Conservation (phyloP, 2,797 vertebrate genomes). For the Craterocephalus amniculus region DNA sequence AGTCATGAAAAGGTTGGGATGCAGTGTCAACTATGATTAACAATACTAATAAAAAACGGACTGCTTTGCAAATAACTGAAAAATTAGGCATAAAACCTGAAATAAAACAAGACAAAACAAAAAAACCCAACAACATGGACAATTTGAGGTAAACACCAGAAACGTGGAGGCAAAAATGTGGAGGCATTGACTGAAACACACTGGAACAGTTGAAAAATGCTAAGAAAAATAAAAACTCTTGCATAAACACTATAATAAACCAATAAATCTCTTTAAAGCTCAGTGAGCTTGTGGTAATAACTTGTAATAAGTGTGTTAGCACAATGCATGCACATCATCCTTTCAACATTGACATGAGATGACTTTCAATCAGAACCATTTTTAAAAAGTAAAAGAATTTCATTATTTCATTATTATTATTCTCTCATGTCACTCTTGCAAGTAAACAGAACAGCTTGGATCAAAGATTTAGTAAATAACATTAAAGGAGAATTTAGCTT, state of each 20-base stretch:
- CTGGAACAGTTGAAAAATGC: neutral
- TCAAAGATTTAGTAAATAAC: conserved; percentile 47
- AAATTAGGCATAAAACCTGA: too few relatives aligned
- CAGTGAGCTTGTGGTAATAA: neutral
- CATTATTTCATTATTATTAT: conserved; percentile 12
- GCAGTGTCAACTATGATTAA: too few relatives aligned
- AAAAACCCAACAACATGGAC: neutral
- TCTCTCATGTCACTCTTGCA: conserved; percentile 14
- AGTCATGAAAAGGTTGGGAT: too few relatives aligned
- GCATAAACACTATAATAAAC: too few relatives aligned
- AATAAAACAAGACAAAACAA: too few relatives aligned
- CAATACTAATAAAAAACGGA: too few relatives aligned
- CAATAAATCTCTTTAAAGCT: neutral
- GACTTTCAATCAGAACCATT: neutral
- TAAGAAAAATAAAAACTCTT: neutral
- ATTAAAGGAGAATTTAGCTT: too few relatives aligned
- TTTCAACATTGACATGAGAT: neutral
- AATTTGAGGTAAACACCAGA: neutral
- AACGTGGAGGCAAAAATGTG: neutral
- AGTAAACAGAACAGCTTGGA: conserved; percentile 15
- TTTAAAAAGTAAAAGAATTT: neutral
- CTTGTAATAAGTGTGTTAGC: neutral
- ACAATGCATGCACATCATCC: neutral
- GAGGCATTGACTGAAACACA: neutral
- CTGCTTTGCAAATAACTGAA: too few relatives aligned